Conservation (phyloP, 2,888 invertebrate species). For the Mythimna impura region DNA sequence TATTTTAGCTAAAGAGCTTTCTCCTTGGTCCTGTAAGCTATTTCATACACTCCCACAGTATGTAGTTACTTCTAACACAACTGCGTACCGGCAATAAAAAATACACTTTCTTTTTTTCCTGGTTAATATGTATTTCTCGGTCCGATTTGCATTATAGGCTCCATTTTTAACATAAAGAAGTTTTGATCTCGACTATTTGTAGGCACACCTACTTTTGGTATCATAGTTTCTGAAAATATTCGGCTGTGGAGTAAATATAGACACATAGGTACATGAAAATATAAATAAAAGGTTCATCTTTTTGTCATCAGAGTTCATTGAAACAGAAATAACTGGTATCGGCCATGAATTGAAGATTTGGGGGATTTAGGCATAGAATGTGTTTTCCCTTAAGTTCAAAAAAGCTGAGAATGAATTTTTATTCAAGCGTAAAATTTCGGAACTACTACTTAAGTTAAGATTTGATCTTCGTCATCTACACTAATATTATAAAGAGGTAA, state of each 20-base stretch:
- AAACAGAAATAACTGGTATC: slow-evolving; percentile 24
- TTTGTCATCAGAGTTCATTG: slow-evolving; percentile 30
- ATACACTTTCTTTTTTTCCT: too few species aligned
- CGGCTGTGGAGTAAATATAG: slow-evolving; percentile 6
- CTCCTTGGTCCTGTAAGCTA: neutral
- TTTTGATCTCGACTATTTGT: neutral
- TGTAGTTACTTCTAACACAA: too few species aligned
- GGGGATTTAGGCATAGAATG: neutral
- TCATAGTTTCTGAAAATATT: slow-evolving; percentile 15
- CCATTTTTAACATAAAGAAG: slow-evolving; percentile 1
- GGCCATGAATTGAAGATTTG: slow-evolving; percentile 13
- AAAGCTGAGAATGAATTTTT: too few species aligned
- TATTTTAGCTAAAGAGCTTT: neutral
- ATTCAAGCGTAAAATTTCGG: too few species aligned
- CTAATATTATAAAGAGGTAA: too few species aligned
- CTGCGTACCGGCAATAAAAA: too few species aligned
- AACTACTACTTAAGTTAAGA: too few species aligned
- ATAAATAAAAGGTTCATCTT: slow-evolving; percentile 33
- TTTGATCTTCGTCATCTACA: too few species aligned
- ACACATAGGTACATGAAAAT: slow-evolving; percentile 1
- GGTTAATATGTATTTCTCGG: neutral
- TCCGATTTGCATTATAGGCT: neutral
- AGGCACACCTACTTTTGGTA: slow-evolving; percentile 13
- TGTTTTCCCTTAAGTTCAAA: too few species aligned
- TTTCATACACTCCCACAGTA: neutral